phyloP scores from a whole-genome alignment of 2,797 vertebrate genomes.

The Lycodopsis pacificus region DNA sequence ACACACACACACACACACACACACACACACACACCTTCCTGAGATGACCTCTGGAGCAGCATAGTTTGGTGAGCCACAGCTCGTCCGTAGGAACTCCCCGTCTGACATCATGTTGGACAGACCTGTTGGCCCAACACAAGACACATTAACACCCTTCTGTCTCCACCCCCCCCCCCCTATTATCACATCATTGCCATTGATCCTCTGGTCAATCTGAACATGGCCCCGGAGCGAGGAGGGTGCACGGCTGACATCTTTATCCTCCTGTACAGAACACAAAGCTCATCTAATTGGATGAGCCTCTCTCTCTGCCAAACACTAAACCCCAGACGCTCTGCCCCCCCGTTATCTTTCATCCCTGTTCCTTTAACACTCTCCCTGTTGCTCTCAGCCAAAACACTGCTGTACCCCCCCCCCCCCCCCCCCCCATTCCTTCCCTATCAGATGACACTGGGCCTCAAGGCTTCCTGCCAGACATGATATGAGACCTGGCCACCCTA shows the following conservation, averaged over 20 bases:
- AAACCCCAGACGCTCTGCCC: slow-evolving; percentile 59
- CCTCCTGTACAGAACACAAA: slow-evolving; percentile 63
- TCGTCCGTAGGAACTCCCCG: slow-evolving; percentile 97
- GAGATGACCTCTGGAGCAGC: slow-evolving; percentile 99
- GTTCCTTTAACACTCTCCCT: slow-evolving; percentile 49
- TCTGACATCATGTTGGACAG: slow-evolving; percentile 99
- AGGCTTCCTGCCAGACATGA: slow-evolving; percentile 74
- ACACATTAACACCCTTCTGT: slow-evolving; percentile 2
- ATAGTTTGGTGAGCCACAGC: slow-evolving; percentile 98
- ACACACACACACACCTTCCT: slow-evolving; percentile 88
- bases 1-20: slow-evolving; percentile 3
- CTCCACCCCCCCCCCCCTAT: not conserved
- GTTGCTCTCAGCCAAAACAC: slow-evolving; percentile 69
- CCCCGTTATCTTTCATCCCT: slow-evolving; percentile 62
- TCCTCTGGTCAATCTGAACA: slow-evolving; percentile 36
- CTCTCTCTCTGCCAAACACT: slow-evolving; percentile 39
- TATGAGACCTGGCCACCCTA: slow-evolving; percentile 65
- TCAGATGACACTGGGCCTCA: slow-evolving; percentile 79
- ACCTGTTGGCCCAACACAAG: slow-evolving; percentile 81
- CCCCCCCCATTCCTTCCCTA: slow-evolving; percentile 53
- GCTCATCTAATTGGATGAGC: slow-evolving; percentile 77
- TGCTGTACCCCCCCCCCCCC: slow-evolving; percentile 21
- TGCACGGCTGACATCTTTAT: slow-evolving; percentile 47
- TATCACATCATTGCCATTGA: slow-evolving; percentile 23
- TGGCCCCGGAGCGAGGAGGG: not conserved